These are phyloP conservation scores for Anadara kagoshimensis DNA, from an alignment of 1,140 invertebrate genomes.

Conservation along the genomic window DNA sequence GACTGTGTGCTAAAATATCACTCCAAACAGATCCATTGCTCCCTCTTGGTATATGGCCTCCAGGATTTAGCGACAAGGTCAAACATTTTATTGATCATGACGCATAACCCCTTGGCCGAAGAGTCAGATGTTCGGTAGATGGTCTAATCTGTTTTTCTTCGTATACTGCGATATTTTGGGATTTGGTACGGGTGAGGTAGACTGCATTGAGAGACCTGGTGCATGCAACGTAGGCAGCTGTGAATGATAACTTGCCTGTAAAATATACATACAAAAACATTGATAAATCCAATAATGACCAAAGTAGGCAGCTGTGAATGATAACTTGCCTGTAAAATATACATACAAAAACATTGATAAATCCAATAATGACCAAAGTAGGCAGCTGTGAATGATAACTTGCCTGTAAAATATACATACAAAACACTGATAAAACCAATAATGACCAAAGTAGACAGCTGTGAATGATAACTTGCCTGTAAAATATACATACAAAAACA, in stretches of 20 bases:
- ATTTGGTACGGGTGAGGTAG: conserved; percentile 53
- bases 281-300: not conserved
- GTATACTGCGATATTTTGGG: conserved; percentile 1
- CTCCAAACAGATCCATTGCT: conserved; percentile 47
- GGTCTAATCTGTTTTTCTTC: conserved; percentile 46
- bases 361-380: too few relatives aligned
- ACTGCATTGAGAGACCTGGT: conserved; percentile 31
- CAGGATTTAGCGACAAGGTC: conserved; percentile 48
- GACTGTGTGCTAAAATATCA: conserved; percentile 12
- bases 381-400: too few relatives aligned
- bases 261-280: conserved; percentile 25
- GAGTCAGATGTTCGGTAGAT: conserved; percentile 72
- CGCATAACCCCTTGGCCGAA: conserved; percentile 72
- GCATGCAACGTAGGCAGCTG: conserved; percentile 55
- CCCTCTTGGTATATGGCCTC: conserved; percentile 52
- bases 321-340: too few relatives aligned
- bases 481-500: too few relatives aligned
- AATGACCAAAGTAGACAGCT: too few relatives aligned
- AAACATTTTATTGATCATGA: conserved; percentile 58
- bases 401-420: too few relatives aligned
- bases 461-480: too few relatives aligned
- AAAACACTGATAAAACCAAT: too few relatives aligned
- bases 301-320: too few relatives aligned
- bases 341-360: too few relatives aligned
- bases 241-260: conserved; percentile 36